These are phyloP conservation scores for Scaptomyza flava DNA, from an alignment of 2,888 invertebrate species.

Conservation along the genomic window DNA sequence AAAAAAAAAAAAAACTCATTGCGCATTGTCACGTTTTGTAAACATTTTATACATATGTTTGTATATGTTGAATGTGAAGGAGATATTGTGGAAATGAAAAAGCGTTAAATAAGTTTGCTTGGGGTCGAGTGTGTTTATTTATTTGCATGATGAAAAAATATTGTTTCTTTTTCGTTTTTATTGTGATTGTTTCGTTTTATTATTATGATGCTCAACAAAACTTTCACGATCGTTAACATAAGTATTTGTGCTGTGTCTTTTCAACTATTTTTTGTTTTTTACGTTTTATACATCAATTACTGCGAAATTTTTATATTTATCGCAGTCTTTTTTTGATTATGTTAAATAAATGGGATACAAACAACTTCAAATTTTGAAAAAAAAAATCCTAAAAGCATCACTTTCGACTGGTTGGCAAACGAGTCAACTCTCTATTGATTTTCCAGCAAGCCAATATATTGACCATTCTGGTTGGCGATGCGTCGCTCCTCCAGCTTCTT, in stretches of 20 bases:
- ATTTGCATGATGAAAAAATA: constrained; percentile 59
- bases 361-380: constrained; percentile 31
- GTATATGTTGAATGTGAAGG: neutral
- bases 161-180: constrained; percentile 68
- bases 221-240: constrained; percentile 74
- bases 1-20: constrained; percentile 29
- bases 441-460: constrained; percentile 85
- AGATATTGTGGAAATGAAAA: constrained; percentile 49
- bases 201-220: constrained; percentile 53
- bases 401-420: constrained; percentile 27
- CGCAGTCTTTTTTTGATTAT: constrained; percentile 57
- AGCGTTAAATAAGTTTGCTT: constrained; percentile 55
- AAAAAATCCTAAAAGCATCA: constrained; percentile 32
- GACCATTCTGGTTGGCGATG: constrained; percentile 87
- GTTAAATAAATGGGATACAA: constrained; percentile 3
- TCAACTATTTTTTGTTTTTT: constrained; percentile 6
- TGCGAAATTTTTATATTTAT: constrained; percentile 34
- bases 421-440: constrained; percentile 59
- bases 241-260: constrained; percentile 43
- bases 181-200: constrained; percentile 46
- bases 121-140: constrained; percentile 53
- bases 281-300: constrained; percentile 26
- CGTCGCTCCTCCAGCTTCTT: constrained; percentile 83
- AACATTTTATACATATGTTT: constrained; percentile 16
- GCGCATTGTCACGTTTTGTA: constrained; percentile 58